Evolutionary conservation across 2,888 invertebrate genomes (phyloP), one percentile per base, ranked within the genome.

Genomic region (Rugalucina vietnamica): DNA sequence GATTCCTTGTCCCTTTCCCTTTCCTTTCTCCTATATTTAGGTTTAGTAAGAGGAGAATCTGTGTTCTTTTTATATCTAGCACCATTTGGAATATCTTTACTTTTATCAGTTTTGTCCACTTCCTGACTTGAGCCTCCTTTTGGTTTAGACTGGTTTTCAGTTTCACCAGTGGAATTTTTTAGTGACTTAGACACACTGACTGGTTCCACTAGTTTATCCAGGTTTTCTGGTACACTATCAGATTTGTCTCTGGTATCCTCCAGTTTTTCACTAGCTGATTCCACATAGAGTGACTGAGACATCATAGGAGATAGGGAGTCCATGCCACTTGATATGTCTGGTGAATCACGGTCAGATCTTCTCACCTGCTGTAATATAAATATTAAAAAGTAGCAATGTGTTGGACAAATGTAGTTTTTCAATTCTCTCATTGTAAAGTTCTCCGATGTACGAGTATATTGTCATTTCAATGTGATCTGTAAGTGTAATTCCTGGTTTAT

Each of bases 31-130:
- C 60, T 70, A 69, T 84, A 60, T 71, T 86, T 84, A 21, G 80
- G 84, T 76, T 79, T 80, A 27, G 72, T 76, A 21, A 76, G 50
- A 14, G 85, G 84, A 12, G 81, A 79, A 34, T 77, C 82, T 24
- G 29, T 81, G 18, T 72, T 84, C 71, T 84, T 87, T 77, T 80
- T 84, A 54, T 82, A 85, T 34, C 82, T 75, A 70, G 65, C 82
- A 65, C 65, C 65, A 65, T 65, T 65, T 65, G 65, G 65, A 65
- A 65, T 1, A 34, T 65, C 65, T 65, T 34, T 65, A 21, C 21
- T 65, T 65, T 65, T 65, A 34, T 65, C 34, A 21, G 10, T 65
- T 65, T 65, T 65, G 21, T 65, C 34, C 32, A 34, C 21, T 65
- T 65, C 65, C 32, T 10, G 21, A 18, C 65, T 65, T 65, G 65